Percentiles rank a stretch among this genome's conserved stretches.
Evolutionary conservation across 2,797 vertebrate species (phyloP).

Genomic region (Thaleichthys pacificus): DNA sequence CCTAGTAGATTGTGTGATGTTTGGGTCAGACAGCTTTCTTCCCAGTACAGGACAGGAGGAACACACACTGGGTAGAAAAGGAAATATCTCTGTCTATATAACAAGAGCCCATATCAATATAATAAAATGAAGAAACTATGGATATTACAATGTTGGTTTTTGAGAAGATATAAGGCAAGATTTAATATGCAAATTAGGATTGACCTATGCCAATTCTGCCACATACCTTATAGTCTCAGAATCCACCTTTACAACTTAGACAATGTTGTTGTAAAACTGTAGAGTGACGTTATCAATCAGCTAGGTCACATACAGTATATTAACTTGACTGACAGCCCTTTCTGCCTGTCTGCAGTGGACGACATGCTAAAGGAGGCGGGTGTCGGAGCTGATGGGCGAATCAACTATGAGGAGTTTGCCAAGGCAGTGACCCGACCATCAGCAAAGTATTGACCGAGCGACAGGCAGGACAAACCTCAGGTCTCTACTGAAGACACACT

Average conservation of each 20-base stretch:
- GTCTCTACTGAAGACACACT: neutral
- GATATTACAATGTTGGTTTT: too few relatives aligned
- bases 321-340: constrained; percentile 25
- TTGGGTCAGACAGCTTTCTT: too few relatives aligned
- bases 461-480: neutral
- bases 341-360: constrained; percentile 75
- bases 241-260: neutral
- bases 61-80: too few relatives aligned
- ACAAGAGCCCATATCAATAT: too few relatives aligned
- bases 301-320: neutral
- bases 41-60: too few relatives aligned
- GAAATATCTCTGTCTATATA: too few relatives aligned
- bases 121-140: too few relatives aligned
- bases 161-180: too few relatives aligned
- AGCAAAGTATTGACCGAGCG: constrained; percentile 57
- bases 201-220: neutral
- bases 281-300: neutral
- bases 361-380: constrained; percentile 80
- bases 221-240: neutral
- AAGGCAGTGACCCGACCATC: constrained; percentile 65
- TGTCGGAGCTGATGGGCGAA: constrained; percentile 65
- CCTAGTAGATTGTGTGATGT: too few relatives aligned
- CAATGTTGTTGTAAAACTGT: neutral
- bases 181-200: too few relatives aligned
- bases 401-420: constrained; percentile 80